These are phyloP conservation scores for Crotalus viridis DNA, from an alignment of 2,113 vertebrate genomes.

Conservation along the genomic window DNA sequence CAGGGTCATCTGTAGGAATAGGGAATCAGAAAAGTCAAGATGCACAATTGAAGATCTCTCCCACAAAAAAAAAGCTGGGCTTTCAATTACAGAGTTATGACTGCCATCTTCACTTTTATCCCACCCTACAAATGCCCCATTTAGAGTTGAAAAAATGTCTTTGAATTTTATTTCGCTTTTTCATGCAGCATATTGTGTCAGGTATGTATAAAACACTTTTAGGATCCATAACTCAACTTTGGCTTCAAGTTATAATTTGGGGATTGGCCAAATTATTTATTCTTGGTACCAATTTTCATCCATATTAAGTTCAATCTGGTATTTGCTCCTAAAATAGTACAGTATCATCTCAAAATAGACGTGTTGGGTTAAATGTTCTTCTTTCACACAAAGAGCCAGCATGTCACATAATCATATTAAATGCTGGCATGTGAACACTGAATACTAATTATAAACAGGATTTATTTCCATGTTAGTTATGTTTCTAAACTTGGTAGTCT, in stretches of 20 bases:
- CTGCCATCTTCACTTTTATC: not conserved
- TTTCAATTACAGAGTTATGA: not conserved
- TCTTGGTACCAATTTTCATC: not conserved
- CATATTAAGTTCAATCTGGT: not conserved
- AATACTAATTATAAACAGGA: not conserved
- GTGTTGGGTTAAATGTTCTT: not conserved
- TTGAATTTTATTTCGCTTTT: not conserved
- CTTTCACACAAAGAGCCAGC: not conserved
- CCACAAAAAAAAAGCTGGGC: not conserved
- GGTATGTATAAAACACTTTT: not conserved
- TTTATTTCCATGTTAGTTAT: not conserved
- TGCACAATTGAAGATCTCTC: not conserved
- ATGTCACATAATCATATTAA: not conserved
- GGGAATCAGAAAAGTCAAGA: not conserved
- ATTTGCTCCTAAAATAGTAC: not conserved
- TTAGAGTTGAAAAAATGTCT: not conserved
- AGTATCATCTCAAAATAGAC: not conserved
- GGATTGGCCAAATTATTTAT: not conserved
- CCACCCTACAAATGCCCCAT: not conserved
- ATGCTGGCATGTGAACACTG: not conserved
- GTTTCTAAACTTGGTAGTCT: not conserved
- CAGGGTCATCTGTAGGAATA: not conserved
- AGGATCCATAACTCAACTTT: not conserved
- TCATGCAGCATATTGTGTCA: not conserved
- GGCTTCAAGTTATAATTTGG: not conserved